Conservation (phyloP, 2,888 invertebrate species). For the Eumacrocentrus americanus region DNA sequence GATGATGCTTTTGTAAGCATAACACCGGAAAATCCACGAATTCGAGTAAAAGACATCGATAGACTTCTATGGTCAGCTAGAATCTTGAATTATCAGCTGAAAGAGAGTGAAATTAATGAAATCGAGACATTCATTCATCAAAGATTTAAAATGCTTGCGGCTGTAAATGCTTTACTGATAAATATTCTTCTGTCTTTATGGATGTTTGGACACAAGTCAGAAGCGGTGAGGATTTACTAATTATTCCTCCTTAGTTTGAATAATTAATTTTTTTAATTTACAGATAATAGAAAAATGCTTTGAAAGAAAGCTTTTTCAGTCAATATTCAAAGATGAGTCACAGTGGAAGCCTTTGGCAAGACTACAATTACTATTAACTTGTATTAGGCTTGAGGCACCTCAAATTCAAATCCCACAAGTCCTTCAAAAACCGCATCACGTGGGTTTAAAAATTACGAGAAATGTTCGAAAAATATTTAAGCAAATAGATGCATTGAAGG, state of each 20-base stretch:
- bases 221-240: too few species aligned
- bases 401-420: constrained; percentile 49
- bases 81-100: constrained; percentile 50
- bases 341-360: constrained; percentile 41
- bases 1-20: constrained; percentile 37
- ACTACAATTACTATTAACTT: constrained; percentile 57
- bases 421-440: constrained; percentile 36
- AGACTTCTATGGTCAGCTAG: constrained; percentile 60
- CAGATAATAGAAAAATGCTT: constrained; percentile 28
- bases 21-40: constrained; percentile 23
- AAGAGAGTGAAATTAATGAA: constrained; percentile 39
- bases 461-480: constrained; percentile 46
- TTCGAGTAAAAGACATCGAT: constrained; percentile 61
- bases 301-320: constrained; percentile 16
- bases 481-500: constrained; percentile 42
- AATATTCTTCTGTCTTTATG: constrained; percentile 59
- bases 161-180: constrained; percentile 48
- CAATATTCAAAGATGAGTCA: constrained; percentile 25
- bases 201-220: constrained; percentile 56
- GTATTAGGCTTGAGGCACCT: constrained; percentile 57
- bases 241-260: too few species aligned
- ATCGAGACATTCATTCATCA: constrained; percentile 20
- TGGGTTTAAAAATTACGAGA: constrained; percentile 40
- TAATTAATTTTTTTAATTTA: constrained; percentile 6
- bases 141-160: constrained; percentile 42